Conservation (phyloP, 1,140 invertebrate genomes). For the Eupristina koningsbergeri region DNA sequence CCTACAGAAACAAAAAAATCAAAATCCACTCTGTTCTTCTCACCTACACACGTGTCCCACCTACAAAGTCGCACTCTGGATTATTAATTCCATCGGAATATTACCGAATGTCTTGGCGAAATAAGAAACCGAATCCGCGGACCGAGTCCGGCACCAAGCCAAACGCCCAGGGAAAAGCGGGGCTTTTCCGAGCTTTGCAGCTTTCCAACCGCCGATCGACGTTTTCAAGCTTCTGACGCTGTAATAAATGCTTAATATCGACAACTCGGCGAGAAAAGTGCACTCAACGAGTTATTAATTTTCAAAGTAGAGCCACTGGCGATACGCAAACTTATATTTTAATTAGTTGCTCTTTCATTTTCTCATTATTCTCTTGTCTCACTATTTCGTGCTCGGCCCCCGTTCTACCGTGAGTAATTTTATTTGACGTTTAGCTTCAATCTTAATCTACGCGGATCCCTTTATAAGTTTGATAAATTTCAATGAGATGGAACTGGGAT, state of each 20-base stretch:
- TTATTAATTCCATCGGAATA: slow-evolving; percentile 34
- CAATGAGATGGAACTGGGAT: neutral
- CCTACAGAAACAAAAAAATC: neutral
- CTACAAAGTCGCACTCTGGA: neutral
- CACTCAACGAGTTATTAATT: slow-evolving; percentile 36
- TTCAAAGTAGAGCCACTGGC: slow-evolving; percentile 8
- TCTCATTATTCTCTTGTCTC: slow-evolving; percentile 17
- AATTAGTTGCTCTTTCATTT: slow-evolving; percentile 36
- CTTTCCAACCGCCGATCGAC: neutral
- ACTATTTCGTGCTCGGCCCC: neutral
- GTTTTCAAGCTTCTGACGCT: slow-evolving; percentile 4
- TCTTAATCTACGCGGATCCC: neutral
- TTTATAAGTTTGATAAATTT: slow-evolving; percentile 9
- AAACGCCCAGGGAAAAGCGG: neutral
- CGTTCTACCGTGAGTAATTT: neutral
- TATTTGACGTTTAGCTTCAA: slow-evolving; percentile 13
- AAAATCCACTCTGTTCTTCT: neutral
- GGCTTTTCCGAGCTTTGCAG: slow-evolving; percentile 14
- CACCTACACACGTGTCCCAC: neutral
- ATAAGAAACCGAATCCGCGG: neutral
- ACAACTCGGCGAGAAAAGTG: slow-evolving; percentile 3
- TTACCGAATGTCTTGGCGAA: slow-evolving; percentile 29
- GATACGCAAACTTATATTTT: slow-evolving; percentile 37
- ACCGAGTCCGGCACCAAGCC: slow-evolving; percentile 2
- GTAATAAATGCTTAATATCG: slow-evolving; percentile 46